A percentile compares a stretch with the other conserved stretches of the same genome.
phyloP scores from a whole-genome alignment of 2,113 vertebrate genomes.

The Rhinoderma darwinii region DNA sequence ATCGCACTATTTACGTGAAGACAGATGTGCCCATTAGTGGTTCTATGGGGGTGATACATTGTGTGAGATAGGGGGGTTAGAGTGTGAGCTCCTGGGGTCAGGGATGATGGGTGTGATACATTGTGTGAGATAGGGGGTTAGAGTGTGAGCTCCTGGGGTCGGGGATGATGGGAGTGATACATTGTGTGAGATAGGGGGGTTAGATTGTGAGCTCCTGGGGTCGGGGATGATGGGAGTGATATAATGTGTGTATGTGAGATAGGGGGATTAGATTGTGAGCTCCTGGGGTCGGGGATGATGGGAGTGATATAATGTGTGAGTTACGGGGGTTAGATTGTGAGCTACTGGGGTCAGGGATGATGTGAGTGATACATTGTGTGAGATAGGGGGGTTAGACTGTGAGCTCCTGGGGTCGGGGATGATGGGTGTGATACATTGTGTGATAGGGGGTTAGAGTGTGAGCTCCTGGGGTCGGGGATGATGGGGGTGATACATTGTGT shows the following conservation, averaged over 20 bases:
- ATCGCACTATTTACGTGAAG: not conserved
- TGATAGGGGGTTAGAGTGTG: not conserved
- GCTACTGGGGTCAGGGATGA: not conserved
- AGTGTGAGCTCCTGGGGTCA: not conserved
- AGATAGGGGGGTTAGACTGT: not conserved
- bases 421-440: not conserved
- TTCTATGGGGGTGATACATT: not conserved
- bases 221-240: too few species aligned
- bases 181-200: not conserved
- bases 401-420: not conserved
- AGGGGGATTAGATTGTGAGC: not conserved
- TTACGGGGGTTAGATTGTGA: not conserved
- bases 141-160: not conserved
- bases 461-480: not conserved
- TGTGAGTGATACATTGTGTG: not conserved
- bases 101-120: not conserved
- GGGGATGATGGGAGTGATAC: too few species aligned
- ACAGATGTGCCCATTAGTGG: not conserved
- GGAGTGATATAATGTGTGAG: not conserved
- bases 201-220: not conserved
- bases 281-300: not conserved
- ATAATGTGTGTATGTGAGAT: not conserved
- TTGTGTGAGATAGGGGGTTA: not conserved
- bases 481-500: not conserved
- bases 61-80: not conserved